phyloP scores from a whole-genome alignment of 2,888 invertebrate genomes.

The Trachelus stipa region DNA sequence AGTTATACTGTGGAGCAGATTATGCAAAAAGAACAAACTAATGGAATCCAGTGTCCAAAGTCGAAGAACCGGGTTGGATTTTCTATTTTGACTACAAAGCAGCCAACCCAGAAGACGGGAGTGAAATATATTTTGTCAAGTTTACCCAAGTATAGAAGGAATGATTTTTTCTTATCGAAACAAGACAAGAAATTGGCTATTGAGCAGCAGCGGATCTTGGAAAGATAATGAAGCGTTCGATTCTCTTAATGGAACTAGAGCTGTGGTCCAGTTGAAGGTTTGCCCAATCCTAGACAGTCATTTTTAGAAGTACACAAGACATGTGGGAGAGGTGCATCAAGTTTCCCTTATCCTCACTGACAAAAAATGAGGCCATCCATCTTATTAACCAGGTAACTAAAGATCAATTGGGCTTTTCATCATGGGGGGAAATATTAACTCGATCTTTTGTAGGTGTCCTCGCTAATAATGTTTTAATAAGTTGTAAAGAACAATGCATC shows the following conservation, averaged over 20 bases:
- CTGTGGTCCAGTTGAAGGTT: not conserved
- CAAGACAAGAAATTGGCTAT: not conserved
- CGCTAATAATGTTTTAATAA: conserved; percentile 14
- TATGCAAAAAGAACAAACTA: not conserved
- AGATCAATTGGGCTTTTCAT: conserved; percentile 15
- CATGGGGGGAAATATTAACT: conserved; percentile 27
- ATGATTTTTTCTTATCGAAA: not conserved
- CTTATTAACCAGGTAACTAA: conserved; percentile 29
- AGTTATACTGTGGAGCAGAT: not conserved
- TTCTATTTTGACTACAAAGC: not conserved
- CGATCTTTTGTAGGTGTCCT: conserved; percentile 27
- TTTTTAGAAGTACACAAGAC: conserved; percentile 7
- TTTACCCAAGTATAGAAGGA: not conserved
- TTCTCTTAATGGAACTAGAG: not conserved
- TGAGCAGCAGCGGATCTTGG: not conserved
- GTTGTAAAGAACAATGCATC: conserved; percentile 11
- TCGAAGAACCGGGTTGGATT: not conserved
- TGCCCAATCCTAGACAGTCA: not conserved
- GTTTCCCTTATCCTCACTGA: conserved; percentile 13
- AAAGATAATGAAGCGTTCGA: not conserved
- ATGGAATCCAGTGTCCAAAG: not conserved
- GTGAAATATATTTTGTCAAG: not conserved
- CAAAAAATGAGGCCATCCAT: conserved; percentile 16
- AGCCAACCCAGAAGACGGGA: not conserved
- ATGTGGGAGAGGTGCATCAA: conserved; percentile 8